Evolutionary conservation across 2,797 vertebrate genomes (phyloP), one percentile per base, ranked within the genome.

Genomic region (Botia almorhae): DNA sequence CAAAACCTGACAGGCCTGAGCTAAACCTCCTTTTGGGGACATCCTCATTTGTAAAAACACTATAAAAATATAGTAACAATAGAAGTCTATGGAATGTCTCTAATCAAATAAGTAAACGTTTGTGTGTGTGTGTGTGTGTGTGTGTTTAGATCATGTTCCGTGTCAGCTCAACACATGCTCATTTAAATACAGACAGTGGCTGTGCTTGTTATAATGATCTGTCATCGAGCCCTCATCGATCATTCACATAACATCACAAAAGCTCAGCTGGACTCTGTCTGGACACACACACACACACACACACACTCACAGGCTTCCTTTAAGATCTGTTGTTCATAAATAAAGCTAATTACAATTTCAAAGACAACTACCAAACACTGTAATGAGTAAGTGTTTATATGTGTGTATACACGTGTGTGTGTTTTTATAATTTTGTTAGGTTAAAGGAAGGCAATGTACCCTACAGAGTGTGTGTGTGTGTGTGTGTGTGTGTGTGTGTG

Each of bases 151-250:
- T 23, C 7, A 2, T 50, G 26, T 48, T 33, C 39, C 23, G 21
- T 29, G 29, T 33, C 68, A 70, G n/a, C 67, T 13, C 67, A 50
- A 78, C 68, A 78, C 68, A 63, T 70, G 76, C 76, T 78, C 76
- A 78, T 78, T 78, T 78, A 78, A 78, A 63, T 78, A 69, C 23
- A 70, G 17, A 70, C 76, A 78, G 70, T 70, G 60, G 26, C 19
- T 69, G 43, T 78, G 76, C 63, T 61, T 69, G 67, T 78, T 63
- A 56, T 78, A 36, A 69, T 70, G 76, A 78, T 36, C 56, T 51
- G 16, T 69, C 53, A 33, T 29, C 61, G 67, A 78, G 26, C 17
- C 50, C 67, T 36, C 67, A 78, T 78, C 68, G 56, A 78, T 78
- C 76, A 78, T 60, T n/a, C 53, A 68, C 74, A n/a, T 13, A 21